These are phyloP conservation scores for Danio albolineatus DNA, from an alignment of 2,797 vertebrate genomes.

Conservation along the genomic window DNA sequence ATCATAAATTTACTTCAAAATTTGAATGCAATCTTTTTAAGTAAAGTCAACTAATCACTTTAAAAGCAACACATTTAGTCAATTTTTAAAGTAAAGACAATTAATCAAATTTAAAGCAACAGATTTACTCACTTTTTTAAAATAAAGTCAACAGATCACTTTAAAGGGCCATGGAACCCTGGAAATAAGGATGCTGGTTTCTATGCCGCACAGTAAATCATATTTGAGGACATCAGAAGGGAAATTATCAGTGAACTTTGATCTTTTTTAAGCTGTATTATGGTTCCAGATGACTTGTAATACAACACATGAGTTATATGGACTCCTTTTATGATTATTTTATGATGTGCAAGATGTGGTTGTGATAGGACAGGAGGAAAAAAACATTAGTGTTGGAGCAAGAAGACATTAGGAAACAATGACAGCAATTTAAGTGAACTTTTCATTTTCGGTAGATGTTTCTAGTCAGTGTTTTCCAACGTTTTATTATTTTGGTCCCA, in stretches of 20 bases:
- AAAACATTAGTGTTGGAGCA: background rate
- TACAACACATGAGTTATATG: background rate
- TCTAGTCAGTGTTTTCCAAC: background rate
- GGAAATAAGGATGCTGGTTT: background rate
- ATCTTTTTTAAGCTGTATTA: background rate
- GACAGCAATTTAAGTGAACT: background rate
- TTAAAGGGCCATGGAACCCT: no score
- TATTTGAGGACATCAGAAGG: background rate
- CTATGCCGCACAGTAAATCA: background rate
- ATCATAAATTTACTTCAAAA: no score
- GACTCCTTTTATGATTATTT: conserved; percentile 9
- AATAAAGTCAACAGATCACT: no score
- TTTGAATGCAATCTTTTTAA: no score
- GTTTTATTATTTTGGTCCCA: background rate
- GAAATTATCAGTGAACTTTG: background rate
- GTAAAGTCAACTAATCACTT: no score
- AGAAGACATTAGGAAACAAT: background rate
- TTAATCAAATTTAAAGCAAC: no score
- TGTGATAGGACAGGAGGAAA: background rate
- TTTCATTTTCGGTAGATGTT: background rate
- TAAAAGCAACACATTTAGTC: no score
- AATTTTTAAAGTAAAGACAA: no score
- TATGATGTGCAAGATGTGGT: background rate
- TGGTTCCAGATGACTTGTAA: background rate
- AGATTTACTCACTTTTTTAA: no score